phyloP scores from a whole-genome alignment of 2,888 invertebrate genomes.

The Meiosimyza decipiens region DNA sequence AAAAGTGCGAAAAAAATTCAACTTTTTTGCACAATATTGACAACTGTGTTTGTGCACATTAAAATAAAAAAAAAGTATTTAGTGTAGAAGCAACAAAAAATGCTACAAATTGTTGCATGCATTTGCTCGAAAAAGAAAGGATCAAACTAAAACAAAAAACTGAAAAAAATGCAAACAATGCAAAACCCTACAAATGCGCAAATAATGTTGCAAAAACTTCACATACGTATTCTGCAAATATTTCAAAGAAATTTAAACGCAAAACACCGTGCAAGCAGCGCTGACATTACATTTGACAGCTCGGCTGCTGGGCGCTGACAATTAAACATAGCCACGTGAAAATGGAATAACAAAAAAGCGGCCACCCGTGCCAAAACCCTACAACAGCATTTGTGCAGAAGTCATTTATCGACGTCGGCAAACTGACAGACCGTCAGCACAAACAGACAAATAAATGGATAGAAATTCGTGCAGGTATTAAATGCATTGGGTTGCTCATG shows the following conservation, averaged over 20 bases:
- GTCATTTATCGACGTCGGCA: conserved; percentile 33
- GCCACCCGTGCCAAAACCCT: conserved; percentile 26
- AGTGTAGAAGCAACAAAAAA: neutral
- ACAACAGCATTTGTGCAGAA: conserved; percentile 1
- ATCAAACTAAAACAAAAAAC: conserved; percentile 12
- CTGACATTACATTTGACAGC: conserved; percentile 12
- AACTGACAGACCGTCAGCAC: conserved; percentile 20
- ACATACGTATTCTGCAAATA: neutral
- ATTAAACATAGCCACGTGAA: conserved; percentile 17
- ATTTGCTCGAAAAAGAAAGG: neutral
- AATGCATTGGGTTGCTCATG: neutral
- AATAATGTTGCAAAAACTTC: conserved; percentile 12
- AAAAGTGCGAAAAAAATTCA: conserved; percentile 33
- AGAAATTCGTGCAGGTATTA: conserved; percentile 8
- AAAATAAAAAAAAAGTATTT: neutral
- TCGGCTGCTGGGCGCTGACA: conserved; percentile 12
- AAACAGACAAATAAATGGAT: neutral
- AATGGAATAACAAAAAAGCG: conserved; percentile 3
- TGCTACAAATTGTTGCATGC: conserved; percentile 25
- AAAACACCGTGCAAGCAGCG: neutral
- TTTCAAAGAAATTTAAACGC: conserved; percentile 23
- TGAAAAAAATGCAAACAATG: conserved; percentile 10
- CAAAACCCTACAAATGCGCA: conserved; percentile 19
- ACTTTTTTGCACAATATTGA: conserved; percentile 29
- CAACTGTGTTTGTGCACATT: neutral